Percentiles rank a stretch among this genome's conserved stretches.
phyloP scores from a whole-genome alignment of 1,140 invertebrate genomes.

The Gryon sp. region DNA sequence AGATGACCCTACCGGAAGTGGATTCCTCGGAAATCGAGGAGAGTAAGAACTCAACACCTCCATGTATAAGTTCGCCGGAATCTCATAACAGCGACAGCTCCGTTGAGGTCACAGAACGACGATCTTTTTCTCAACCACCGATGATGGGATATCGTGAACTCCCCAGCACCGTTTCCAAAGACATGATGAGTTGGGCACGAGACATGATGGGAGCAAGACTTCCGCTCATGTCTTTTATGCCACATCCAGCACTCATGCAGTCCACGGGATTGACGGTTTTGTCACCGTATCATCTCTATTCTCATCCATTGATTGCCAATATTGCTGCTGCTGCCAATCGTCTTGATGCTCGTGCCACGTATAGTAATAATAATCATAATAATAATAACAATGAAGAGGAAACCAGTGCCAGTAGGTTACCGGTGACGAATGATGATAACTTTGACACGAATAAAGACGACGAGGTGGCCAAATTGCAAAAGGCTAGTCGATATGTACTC shows the following conservation, averaged over 20 bases:
- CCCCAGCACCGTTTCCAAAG: constrained; percentile 60
- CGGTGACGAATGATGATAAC: constrained; percentile 72
- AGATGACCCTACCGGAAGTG: constrained; percentile 79
- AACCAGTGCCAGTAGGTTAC: constrained; percentile 59
- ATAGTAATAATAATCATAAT: neutral
- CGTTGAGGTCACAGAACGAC: constrained; percentile 82
- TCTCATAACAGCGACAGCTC: constrained; percentile 88
- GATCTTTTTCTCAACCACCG: constrained; percentile 73
- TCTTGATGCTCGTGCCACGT: neutral
- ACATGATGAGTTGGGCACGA: constrained; percentile 68
- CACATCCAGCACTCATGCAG: constrained; percentile 80
- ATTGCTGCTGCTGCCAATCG: constrained; percentile 7
- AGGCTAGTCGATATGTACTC: constrained; percentile 68
- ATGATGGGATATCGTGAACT: constrained; percentile 1
- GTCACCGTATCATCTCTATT: constrained; percentile 75
- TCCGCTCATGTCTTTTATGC: constrained; percentile 83
- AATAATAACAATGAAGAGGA: neutral
- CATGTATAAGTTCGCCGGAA: constrained; percentile 87
- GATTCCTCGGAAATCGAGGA: constrained; percentile 83
- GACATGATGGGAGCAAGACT: constrained; percentile 54
- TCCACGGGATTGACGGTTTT: constrained; percentile 77
- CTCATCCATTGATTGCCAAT: constrained; percentile 82
- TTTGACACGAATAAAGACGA: constrained; percentile 68
- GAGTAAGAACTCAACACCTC: constrained; percentile 82
- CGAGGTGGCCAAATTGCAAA: constrained; percentile 9